These are phyloP conservation scores for Leptonema lineaticorne DNA, from an alignment of 1,140 invertebrate genomes.

Conservation along the genomic window DNA sequence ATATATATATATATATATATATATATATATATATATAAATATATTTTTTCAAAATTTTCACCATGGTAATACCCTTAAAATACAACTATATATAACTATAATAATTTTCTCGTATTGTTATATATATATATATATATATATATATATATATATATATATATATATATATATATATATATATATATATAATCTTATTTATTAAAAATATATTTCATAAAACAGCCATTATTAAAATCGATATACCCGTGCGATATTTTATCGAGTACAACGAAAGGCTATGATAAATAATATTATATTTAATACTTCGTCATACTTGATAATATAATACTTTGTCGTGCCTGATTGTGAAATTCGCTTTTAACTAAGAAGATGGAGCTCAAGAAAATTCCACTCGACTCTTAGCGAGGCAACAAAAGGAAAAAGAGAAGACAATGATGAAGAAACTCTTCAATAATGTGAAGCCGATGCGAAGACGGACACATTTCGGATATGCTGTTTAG, in stretches of 20 bases:
- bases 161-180: background rate
- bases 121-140: too few relatives aligned
- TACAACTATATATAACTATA: too few relatives aligned
- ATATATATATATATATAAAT: background rate
- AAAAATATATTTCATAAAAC: background rate
- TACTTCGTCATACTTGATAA: background rate
- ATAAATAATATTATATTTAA: background rate
- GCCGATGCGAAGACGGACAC: background rate
- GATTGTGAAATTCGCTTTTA: constrained; percentile 1
- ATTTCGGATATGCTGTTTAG: background rate
- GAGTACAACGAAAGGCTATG: background rate
- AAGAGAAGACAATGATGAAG: background rate
- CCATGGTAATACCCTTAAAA: background rate
- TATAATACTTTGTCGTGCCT: background rate
- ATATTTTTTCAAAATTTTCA: background rate
- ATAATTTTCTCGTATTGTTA: too few relatives aligned
- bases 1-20: too few relatives aligned
- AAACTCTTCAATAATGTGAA: background rate
- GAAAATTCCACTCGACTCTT: background rate
- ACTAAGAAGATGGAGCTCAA: background rate
- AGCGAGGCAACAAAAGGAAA: background rate
- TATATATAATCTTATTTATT: background rate
- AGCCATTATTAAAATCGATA: background rate
- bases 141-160: background rate
- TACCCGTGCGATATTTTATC: background rate